Evolutionary conservation across 2,113 vertebrate genomes (phyloP).

Genomic region (Monarcha castaneiventris): DNA sequence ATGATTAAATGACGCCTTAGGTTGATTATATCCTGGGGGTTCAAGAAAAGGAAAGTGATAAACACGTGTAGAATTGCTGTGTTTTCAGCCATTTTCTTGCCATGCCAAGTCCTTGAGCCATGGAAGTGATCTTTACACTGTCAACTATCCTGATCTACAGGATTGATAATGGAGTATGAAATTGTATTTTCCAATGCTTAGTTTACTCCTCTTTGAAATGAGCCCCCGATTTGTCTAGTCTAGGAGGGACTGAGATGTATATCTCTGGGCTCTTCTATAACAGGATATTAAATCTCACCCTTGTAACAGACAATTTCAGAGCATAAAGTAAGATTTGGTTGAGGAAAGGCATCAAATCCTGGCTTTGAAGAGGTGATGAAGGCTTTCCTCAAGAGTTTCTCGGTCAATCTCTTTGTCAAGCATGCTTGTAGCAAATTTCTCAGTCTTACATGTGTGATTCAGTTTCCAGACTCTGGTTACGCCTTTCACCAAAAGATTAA

Average conservation of each 20-base stretch:
- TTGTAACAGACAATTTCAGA: background rate
- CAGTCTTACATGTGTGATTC: background rate
- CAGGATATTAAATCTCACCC: background rate
- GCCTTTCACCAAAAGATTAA: background rate
- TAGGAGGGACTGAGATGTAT: background rate
- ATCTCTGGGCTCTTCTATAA: background rate
- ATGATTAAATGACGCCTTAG: background rate
- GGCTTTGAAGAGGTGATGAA: background rate
- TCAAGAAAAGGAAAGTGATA: background rate
- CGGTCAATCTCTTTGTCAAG: background rate
- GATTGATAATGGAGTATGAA: slow-evolving; percentile 18
- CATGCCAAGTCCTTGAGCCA: background rate
- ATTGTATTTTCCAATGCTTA: slow-evolving; percentile 6
- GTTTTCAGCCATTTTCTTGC: background rate
- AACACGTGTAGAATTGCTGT: background rate
- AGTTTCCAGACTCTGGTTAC: background rate
- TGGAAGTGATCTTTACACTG: background rate
- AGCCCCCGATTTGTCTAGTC: background rate
- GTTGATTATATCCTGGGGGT: background rate
- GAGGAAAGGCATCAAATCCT: background rate
- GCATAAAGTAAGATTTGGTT: background rate
- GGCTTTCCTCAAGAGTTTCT: background rate
- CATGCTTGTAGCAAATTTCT: background rate
- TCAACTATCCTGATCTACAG: background rate
- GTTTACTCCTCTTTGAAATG: slow-evolving; percentile 26